These are phyloP conservation scores for Drosophila tristis DNA, from an alignment of 1,140 invertebrate genomes.

Conservation along the genomic window DNA sequence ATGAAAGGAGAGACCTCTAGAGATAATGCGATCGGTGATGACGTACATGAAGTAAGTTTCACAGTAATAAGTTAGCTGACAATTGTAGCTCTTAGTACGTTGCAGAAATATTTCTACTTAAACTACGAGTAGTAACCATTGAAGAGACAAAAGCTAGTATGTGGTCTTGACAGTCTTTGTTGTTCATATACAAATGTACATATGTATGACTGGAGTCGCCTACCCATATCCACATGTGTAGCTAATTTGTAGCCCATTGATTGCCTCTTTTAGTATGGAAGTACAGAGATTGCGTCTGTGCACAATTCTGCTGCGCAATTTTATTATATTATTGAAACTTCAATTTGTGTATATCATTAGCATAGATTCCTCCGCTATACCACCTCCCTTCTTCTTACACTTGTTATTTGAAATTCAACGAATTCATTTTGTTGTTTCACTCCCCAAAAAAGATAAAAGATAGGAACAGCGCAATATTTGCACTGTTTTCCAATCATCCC, in stretches of 20 bases:
- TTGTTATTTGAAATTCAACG: slow-evolving; percentile 57
- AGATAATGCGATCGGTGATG: slow-evolving; percentile 56
- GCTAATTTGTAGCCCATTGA: too few species aligned
- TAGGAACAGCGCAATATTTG: slow-evolving; percentile 65
- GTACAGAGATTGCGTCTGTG: too few species aligned
- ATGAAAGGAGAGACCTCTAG: slow-evolving; percentile 9
- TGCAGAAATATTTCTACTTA: too few species aligned
- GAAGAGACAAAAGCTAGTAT: too few species aligned
- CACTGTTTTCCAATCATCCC: slow-evolving; percentile 70
- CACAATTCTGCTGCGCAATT: slow-evolving; percentile 5
- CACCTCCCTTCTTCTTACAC: neutral
- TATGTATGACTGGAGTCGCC: too few species aligned
- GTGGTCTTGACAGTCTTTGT: too few species aligned
- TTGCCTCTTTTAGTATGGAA: too few species aligned
- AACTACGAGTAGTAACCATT: too few species aligned
- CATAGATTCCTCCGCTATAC: slow-evolving; percentile 57
- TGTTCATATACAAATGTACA: too few species aligned
- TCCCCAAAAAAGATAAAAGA: slow-evolving; percentile 20
- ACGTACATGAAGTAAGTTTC: slow-evolving; percentile 48
- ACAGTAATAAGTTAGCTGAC: slow-evolving; percentile 48
- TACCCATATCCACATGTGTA: too few species aligned
- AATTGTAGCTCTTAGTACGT: slow-evolving; percentile 6
- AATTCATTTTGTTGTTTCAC: slow-evolving; percentile 75
- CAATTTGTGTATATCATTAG: slow-evolving; percentile 74
- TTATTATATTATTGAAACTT: slow-evolving; percentile 76